Conservation (phyloP, 2,888 invertebrate genomes). For the Hyalella azteca region DNA sequence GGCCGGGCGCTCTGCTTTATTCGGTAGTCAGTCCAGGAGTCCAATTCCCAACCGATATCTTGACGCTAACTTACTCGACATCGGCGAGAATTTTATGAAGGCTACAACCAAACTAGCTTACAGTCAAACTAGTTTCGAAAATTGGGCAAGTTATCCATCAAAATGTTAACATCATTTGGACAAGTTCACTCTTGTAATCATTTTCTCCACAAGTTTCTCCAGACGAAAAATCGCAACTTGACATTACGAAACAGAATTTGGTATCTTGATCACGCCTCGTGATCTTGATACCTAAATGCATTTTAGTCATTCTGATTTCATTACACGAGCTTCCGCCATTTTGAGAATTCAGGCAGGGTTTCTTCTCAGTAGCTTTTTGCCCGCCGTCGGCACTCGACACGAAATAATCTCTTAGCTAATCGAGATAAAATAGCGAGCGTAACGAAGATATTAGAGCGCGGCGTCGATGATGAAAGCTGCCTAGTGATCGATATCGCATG, state of each 20-base stretch:
- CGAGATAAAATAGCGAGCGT: conserved; percentile 33
- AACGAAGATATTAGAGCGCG: conserved; percentile 27
- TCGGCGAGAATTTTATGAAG: too few species aligned
- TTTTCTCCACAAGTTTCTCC: too few species aligned
- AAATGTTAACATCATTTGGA: too few species aligned
- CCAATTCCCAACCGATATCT: conserved; percentile 24
- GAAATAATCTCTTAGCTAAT: conserved; percentile 37
- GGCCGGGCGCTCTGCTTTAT: not conserved
- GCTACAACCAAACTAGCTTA: too few species aligned
- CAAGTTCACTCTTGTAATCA: too few species aligned
- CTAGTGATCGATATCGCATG: conserved; percentile 25
- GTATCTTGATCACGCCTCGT: not conserved
- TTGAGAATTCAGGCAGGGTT: too few species aligned
- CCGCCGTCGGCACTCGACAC: conserved; percentile 31
- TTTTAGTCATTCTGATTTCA: not conserved
- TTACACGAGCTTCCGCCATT: too few species aligned
- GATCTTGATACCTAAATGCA: not conserved
- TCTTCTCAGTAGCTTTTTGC: conserved; percentile 12
- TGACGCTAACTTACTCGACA: too few species aligned
- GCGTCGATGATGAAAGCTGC: conserved; percentile 23
- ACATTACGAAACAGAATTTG: too few species aligned
- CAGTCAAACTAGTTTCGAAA: too few species aligned
- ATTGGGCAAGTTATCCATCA: too few species aligned
- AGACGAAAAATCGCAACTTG: too few species aligned
- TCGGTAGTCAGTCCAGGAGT: conserved; percentile 19